Base-by-base conservation (phyloP, 2,888 invertebrate species). In the Brachylomia viminalis region DNA sequence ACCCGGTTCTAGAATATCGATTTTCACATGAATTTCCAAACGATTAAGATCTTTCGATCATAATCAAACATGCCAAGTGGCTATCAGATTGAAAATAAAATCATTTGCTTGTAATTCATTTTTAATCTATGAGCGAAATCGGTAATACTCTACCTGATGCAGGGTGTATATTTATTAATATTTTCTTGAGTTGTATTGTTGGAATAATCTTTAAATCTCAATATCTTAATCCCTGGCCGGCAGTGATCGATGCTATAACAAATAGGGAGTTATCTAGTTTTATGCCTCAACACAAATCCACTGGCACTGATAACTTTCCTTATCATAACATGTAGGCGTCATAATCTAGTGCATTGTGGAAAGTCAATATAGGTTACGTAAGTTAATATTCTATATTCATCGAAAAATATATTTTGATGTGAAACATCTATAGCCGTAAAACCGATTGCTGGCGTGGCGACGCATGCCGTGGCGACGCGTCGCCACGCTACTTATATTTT, bases 231-330 rank as follows among this genome's bases (percentile, higher is more conserved):
- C 94, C 93, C 52, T 77, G 86, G 89, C 86, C 90, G 90, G 90
- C 91, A 88, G 87, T 94, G 93, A 94, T 94, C 92, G 94, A 94
- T 94, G 92, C 85, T 77, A 83, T 88, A 85, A 83, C 88, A 90
- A 88, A 88, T 75, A 70, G 81, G n/a, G 73, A 82, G 67, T 85
- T 89, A 89, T 90, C 86, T 86, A 84, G 78, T 64, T 85, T 75
- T 76, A 67, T 89, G 75, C 84, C 85, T 87, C 76, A 85, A 89
- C 87, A 87, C 86, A 89, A 90, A 90, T 89, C 90, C 91, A 89
- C 89, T 87, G 79, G 82, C 80, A 86, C 83, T 85, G 91, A 91
- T 92, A 92, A 83, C 84, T 72, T 69, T 15, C n/a, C 86, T 89
- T 92, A 93, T 92, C 93, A 82, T 42, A 42, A 67, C 69, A 71